A percentile compares a stretch with the other conserved stretches of the same genome.
Conservation (phyloP, 2,113 vertebrate species). For the Colossoma macropomum region DNA sequence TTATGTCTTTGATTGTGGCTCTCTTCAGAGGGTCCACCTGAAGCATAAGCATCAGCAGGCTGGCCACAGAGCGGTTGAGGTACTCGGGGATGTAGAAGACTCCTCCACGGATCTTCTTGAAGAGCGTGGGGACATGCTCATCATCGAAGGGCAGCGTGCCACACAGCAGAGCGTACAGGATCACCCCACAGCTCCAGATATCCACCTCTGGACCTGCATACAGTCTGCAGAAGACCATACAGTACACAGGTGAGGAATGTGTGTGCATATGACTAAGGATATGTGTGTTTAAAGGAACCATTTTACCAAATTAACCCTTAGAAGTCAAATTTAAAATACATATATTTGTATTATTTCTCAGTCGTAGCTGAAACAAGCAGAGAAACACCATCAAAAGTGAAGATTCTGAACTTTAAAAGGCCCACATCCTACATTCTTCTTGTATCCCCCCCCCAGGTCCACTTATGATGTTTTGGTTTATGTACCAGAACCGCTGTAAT, state of each 20-base stretch:
- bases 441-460: too few relatives aligned
- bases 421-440: too few relatives aligned
- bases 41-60: constrained; percentile 94
- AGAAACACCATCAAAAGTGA: too few relatives aligned
- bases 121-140: constrained; percentile 94
- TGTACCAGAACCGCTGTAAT: too few relatives aligned
- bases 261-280: not conserved
- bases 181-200: constrained; percentile 98
- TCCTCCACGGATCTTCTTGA: constrained; percentile 98
- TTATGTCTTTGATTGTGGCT: constrained; percentile 98
- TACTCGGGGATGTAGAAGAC: constrained; percentile 99
- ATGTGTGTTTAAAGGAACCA: not conserved
- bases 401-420: too few relatives aligned
- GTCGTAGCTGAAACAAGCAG: too few relatives aligned
- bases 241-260: not conserved
- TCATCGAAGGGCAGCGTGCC: constrained; percentile 97
- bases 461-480: too few relatives aligned
- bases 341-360: too few relatives aligned
- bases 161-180: constrained; percentile 95
- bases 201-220: constrained; percentile 98
- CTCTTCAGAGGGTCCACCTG: constrained; percentile 97
- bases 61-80: constrained; percentile 91
- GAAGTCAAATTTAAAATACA: too few relatives aligned
- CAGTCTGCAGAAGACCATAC: constrained; percentile 73
- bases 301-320: too few relatives aligned